Evolutionary conservation across 2,797 vertebrate genomes (phyloP).

Genomic region (Gambelia wislizenii): DNA sequence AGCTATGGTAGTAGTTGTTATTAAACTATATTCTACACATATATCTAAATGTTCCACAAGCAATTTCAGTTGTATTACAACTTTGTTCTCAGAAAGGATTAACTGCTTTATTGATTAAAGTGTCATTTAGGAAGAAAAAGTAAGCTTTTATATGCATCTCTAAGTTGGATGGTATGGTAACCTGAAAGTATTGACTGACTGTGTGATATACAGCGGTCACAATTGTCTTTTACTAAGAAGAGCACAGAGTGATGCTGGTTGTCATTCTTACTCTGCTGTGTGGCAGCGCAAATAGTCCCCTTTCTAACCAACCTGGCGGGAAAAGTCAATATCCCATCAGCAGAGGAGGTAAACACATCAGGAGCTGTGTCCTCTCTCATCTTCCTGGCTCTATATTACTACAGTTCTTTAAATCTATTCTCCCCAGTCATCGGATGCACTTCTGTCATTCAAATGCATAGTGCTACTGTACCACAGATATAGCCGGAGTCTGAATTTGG

Average conservation of each 20-base stretch:
- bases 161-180: slow-evolving; percentile 69
- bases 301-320: slow-evolving; percentile 88
- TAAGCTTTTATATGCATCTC: slow-evolving; percentile 77
- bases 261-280: slow-evolving; percentile 83
- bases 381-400: slow-evolving; percentile 77
- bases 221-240: slow-evolving; percentile 79
- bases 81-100: slow-evolving; percentile 67
- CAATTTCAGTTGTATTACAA: slow-evolving; percentile 56
- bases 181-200: slow-evolving; percentile 76
- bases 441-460: slow-evolving; percentile 80
- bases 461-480: slow-evolving; percentile 63
- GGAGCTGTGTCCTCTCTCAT: slow-evolving; percentile 83
- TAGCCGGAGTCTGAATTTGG: slow-evolving; percentile 57
- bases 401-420: slow-evolving; percentile 79
- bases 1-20: slow-evolving; percentile 25
- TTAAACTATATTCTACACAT: slow-evolving; percentile 43
- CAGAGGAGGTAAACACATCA: slow-evolving; percentile 86
- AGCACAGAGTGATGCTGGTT: slow-evolving; percentile 78
- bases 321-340: slow-evolving; percentile 90
- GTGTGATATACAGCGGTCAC: slow-evolving; percentile 74
- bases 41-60: slow-evolving; percentile 38
- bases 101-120: slow-evolving; percentile 71
- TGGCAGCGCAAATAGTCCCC: slow-evolving; percentile 86
- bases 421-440: slow-evolving; percentile 77
- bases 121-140: slow-evolving; percentile 73